These are phyloP conservation scores for Recurvirostra avosetta DNA, from an alignment of 2,113 vertebrate species.

Conservation along the genomic window DNA sequence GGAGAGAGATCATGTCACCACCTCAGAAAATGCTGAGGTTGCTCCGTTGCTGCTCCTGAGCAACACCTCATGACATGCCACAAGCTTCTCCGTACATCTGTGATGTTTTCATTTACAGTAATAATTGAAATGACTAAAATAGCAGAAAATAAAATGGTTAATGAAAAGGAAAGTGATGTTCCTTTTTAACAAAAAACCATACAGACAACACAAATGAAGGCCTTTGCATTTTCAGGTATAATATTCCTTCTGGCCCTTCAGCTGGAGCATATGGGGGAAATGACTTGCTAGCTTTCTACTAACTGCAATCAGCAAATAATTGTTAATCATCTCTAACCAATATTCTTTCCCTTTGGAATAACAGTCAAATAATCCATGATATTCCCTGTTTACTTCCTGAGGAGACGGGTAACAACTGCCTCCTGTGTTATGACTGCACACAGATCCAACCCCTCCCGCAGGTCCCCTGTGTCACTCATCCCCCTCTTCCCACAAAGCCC, in stretches of 20 bases:
- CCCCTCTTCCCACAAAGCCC: conserved; percentile 15
- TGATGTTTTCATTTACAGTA: background rate
- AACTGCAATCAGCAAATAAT: background rate
- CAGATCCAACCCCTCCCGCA: background rate
- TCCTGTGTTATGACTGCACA: background rate
- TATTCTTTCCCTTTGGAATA: background rate
- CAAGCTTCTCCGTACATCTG: background rate
- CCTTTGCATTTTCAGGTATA: background rate
- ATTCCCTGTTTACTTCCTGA: conserved; percentile 36
- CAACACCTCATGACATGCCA: background rate
- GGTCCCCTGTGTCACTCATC: background rate
- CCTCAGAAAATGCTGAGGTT: background rate
- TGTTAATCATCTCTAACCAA: background rate
- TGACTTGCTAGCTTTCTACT: background rate
- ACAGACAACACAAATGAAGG: background rate
- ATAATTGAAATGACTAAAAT: background rate
- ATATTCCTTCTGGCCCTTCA: background rate
- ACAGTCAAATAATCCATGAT: background rate
- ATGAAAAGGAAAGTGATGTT: background rate
- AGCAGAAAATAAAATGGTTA: background rate
- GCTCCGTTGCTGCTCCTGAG: background rate
- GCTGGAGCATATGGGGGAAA: background rate
- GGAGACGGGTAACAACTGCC: background rate
- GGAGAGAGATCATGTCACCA: background rate
- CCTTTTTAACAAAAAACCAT: background rate